These are phyloP conservation scores for Orestias chungarensis DNA, from an alignment of 2,797 vertebrate genomes.

Conservation along the genomic window DNA sequence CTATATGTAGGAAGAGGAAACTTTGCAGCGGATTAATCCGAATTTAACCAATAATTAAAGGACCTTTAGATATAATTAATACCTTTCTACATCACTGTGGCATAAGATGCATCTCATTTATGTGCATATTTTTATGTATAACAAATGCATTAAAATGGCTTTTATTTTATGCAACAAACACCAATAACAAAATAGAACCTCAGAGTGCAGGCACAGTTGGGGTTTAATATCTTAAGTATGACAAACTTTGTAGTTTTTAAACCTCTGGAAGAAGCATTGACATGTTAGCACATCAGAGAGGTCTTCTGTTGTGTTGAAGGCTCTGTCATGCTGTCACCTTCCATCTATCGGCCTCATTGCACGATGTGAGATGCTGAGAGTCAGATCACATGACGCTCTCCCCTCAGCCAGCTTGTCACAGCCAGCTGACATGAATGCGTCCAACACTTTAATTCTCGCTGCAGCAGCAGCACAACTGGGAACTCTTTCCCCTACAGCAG, in stretches of 20 bases:
- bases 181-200: background rate
- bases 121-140: background rate
- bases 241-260: background rate
- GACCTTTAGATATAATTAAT: background rate
- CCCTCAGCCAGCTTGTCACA: constrained; percentile 55
- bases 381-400: constrained; percentile 51
- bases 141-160: too few relatives aligned
- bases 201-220: background rate
- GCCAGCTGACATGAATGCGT: constrained; percentile 58
- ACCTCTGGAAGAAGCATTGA: background rate
- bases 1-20: background rate
- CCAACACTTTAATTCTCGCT: constrained; percentile 48
- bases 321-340: constrained; percentile 35
- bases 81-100: background rate
- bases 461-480: constrained; percentile 47
- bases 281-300: background rate
- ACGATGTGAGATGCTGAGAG: constrained; percentile 39
- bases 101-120: background rate
- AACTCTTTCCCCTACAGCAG: constrained; percentile 38
- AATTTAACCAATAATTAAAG: background rate
- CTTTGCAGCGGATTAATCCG: background rate
- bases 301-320: constrained; percentile 13
- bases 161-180: background rate
- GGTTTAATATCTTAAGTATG: background rate
- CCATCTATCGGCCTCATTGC: constrained; percentile 41